Base-by-base conservation (phyloP, 92 coral and sea anemone genomes). In the Paragorgia papillata region DNA sequence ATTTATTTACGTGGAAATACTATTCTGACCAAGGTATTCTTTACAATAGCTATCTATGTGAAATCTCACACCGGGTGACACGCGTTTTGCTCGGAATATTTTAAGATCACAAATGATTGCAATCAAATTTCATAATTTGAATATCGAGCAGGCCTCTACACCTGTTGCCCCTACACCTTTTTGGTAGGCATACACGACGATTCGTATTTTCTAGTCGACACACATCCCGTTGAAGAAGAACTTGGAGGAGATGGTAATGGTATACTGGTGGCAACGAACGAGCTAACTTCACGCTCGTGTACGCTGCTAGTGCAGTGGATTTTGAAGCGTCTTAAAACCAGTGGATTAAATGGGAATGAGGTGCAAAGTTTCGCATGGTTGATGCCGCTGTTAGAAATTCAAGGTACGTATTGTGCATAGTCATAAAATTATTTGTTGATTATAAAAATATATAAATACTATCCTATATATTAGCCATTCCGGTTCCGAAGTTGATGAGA, bases 71-170 rank as follows among this genome's bases (percentile, higher is more conserved):
- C n/a, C n/a, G n/a, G n/a, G n/a, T n/a, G n/a, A n/a, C n/a, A n/a
- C n/a, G n/a, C n/a, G n/a, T n/a, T n/a, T n/a, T n/a, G n/a, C n/a
- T n/a, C n/a, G n/a, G n/a, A n/a, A n/a, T n/a, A n/a, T n/a, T n/a
- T n/a, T n/a, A n/a, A n/a, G n/a, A n/a, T n/a, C n/a, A n/a, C n/a
- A n/a, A n/a, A n/a, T n/a, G n/a, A n/a, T n/a, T n/a, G n/a, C n/a
- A n/a, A n/a, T n/a, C n/a, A n/a, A n/a, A n/a, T n/a, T n/a, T n/a
- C n/a, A n/a, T n/a, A n/a, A n/a, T n/a, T n/a, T n/a, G n/a, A 7
- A n/a, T n/a, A n/a, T 65, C 50, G 80, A 33, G 80, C 57, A 18
- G 80, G 68, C 41, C 51, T 74, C 48, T 74, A 74, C 33, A 74
- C 80, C 24, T 74, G 68, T 39, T 27, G 78, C 43, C 78, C 78